Base-by-base conservation (phyloP, 2,797 vertebrate genomes). In the Oreochromis mossambicus region DNA sequence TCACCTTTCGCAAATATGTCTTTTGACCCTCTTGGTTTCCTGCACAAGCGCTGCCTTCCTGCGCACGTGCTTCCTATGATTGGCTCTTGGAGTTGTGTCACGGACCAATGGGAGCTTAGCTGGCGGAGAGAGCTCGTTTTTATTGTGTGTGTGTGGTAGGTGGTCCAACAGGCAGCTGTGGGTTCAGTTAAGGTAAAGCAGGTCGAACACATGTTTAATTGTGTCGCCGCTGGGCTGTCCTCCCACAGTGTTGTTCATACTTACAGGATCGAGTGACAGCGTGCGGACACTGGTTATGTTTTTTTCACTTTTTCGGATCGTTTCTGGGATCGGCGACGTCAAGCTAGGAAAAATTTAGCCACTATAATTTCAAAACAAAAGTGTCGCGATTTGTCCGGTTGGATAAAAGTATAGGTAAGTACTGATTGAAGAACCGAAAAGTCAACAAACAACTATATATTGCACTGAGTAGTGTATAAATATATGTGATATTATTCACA, bases 341-440 rank as follows among this genome's bases (percentile, higher is more conserved):
- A 92, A 91, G 85, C 13, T 81, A 29, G 29, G 58, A 2, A 13
- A 2, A 36, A 9, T 48, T 66, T 8, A 55, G n/a, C 6, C 19
- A 5, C 4, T 4, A 1, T 8, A n/a, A 48, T 88, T 91, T 90
- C 90, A 91, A 85, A 93, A 89, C 15, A 92, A 91, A 84, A 75
- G 82, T n/a, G 0, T 21, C 15, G 15, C 10, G 8, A 4, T 12
- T 14, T 7, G 24, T 2, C 4, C 2, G 5, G 6, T 48, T 29
- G 34, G 24, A 41, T 12, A 43, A 66, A 78, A 12, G 1, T 17
- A 2, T 24, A 3, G 51, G 80, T 91, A 68, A 81, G 81, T 50
- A 4, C n/a, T 13, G 7, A 1, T 4, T 10, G 0, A 21, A 5
- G 2, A 10, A 4, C 17, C 3, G 7, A 8, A 8, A 11, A 48